phyloP scores from a whole-genome alignment of 1,140 invertebrate genomes.

The Lordiphosa stackelbergi region DNA sequence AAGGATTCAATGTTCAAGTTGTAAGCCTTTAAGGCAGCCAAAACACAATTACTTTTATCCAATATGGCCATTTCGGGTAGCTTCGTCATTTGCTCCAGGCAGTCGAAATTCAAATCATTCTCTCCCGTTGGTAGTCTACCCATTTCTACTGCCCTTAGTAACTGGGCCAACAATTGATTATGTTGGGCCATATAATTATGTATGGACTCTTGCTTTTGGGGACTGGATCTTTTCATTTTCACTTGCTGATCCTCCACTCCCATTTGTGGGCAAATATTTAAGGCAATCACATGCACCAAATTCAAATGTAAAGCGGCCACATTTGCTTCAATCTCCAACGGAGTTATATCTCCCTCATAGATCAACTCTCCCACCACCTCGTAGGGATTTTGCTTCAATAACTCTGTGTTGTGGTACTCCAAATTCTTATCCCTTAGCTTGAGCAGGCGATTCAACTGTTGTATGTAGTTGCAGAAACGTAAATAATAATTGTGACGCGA shows the following conservation, averaged over 20 bases:
- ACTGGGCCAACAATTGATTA: slow-evolving; percentile 80
- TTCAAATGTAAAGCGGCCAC: slow-evolving; percentile 80
- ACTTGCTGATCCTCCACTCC: slow-evolving; percentile 14
- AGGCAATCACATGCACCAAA: slow-evolving; percentile 80
- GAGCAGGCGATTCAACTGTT: slow-evolving; percentile 75
- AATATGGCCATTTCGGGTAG: slow-evolving; percentile 66
- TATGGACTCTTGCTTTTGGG: slow-evolving; percentile 41
- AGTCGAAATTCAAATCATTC: slow-evolving; percentile 27
- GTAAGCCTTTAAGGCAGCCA: slow-evolving; percentile 78
- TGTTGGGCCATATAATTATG: slow-evolving; percentile 80
- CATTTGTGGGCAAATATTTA: slow-evolving; percentile 80
- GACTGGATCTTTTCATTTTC: background rate
- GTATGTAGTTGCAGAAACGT: slow-evolving; percentile 77
- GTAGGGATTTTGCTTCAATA: slow-evolving; percentile 75
- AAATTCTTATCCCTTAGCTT: slow-evolving; percentile 76
- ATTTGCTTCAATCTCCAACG: slow-evolving; percentile 79
- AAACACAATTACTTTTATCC: slow-evolving; percentile 77
- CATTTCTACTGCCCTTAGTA: slow-evolving; percentile 78
- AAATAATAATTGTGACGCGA: slow-evolving; percentile 71
- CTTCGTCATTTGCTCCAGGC: slow-evolving; percentile 77
- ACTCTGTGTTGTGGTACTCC: slow-evolving; percentile 76
- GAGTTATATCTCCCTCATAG: slow-evolving; percentile 79
- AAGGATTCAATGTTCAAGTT: slow-evolving; percentile 38
- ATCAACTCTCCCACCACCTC: slow-evolving; percentile 79
- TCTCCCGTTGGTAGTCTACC: slow-evolving; percentile 39